phyloP scores from a whole-genome alignment of 2,797 vertebrate genomes.

The Hemibagrus guttatus region DNA sequence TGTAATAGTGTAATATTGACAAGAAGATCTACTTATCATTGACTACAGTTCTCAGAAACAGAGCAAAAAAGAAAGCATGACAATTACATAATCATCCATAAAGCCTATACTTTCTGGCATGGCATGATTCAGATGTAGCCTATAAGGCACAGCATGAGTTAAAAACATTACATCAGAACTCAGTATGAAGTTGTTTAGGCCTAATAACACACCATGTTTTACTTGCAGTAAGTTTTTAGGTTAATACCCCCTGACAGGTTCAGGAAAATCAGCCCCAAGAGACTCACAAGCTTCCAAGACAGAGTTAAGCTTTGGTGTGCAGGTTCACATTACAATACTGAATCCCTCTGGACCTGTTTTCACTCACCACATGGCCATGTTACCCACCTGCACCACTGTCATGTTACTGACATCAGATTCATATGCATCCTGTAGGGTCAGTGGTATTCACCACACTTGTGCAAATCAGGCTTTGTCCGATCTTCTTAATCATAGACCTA shows the following conservation, averaged over 20 bases:
- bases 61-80: not conserved
- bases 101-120: slow-evolving; percentile 1
- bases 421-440: slow-evolving; percentile 30
- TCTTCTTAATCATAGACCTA: not conserved
- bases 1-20: not conserved
- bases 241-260: slow-evolving; percentile 50
- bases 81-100: not conserved
- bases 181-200: slow-evolving; percentile 39
- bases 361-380: slow-evolving; percentile 26
- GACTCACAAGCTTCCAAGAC: slow-evolving; percentile 44
- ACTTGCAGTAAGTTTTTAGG: slow-evolving; percentile 45
- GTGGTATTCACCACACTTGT: slow-evolving; percentile 8
- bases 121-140: slow-evolving; percentile 23
- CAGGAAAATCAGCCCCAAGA: slow-evolving; percentile 41
- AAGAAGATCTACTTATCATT: not conserved
- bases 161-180: slow-evolving; percentile 37
- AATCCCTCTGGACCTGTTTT: slow-evolving; percentile 32
- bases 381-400: not conserved
- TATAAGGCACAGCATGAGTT: slow-evolving; percentile 20
- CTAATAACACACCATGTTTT: slow-evolving; percentile 34
- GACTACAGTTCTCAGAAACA: slow-evolving; percentile 2
- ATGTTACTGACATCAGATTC: slow-evolving; percentile 2
- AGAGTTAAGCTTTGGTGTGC: slow-evolving; percentile 32
- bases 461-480: not conserved
- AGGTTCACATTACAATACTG: slow-evolving; percentile 41